phyloP scores from a whole-genome alignment of 1,140 invertebrate species.

The Galleria mellonella region DNA sequence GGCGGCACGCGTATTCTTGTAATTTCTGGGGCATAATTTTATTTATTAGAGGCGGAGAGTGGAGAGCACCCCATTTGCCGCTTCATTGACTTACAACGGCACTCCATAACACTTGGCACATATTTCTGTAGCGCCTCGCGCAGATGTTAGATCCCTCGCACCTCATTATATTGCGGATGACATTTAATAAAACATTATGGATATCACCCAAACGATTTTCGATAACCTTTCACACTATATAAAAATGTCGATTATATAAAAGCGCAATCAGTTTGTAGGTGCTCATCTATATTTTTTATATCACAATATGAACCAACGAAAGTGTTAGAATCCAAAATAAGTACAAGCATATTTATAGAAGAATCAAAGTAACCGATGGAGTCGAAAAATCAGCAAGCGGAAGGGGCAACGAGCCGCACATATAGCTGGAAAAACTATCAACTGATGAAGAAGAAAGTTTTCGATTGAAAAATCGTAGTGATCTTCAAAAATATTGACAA shows the following conservation, averaged over 20 bases:
- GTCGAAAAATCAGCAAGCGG: no score
- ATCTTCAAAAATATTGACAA: no score
- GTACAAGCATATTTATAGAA: no score
- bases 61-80: constrained; percentile 70
- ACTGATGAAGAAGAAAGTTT: no score
- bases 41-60: constrained; percentile 67
- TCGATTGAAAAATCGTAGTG: no score
- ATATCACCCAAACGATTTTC: constrained; percentile 52
- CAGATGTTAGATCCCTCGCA: constrained; percentile 64
- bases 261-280: neutral
- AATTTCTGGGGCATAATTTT: constrained; percentile 73
- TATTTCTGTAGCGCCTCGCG: constrained; percentile 68
- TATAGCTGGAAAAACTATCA: no score
- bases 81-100: constrained; percentile 73
- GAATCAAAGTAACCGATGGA: no score
- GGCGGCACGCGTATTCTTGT: constrained; percentile 64
- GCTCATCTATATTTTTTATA: no score
- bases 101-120: constrained; percentile 72
- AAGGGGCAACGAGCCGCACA: no score
- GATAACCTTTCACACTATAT: constrained; percentile 34
- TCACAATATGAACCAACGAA: no score
- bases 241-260: neutral
- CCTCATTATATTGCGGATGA: constrained; percentile 73
- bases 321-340: no score
- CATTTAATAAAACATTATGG: constrained; percentile 73